These are phyloP conservation scores for Orientallactaga sibirica DNA, from an alignment of 2,797 vertebrate genomes.

Conservation along the genomic window DNA sequence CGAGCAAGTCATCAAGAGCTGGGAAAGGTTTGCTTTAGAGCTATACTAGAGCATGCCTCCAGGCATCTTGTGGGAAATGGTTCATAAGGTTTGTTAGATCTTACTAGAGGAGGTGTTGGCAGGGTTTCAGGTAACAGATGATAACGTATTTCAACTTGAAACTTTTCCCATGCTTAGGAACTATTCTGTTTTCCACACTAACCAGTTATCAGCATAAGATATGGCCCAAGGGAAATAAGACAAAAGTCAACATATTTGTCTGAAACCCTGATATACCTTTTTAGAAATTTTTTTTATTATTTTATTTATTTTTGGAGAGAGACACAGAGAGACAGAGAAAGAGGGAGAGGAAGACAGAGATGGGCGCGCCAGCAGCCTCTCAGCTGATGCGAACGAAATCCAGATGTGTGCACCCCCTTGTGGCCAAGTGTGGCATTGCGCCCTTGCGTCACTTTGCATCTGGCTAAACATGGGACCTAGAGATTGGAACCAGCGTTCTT, in stretches of 20 bases:
- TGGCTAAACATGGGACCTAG: too few relatives aligned
- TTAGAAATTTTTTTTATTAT: not conserved
- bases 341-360: too few relatives aligned
- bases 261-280: not conserved
- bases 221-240: not conserved
- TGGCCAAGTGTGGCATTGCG: too few relatives aligned
- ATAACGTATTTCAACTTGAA: not conserved
- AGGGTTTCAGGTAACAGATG: constrained; percentile 12
- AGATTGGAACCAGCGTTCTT: too few relatives aligned
- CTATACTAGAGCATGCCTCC: not conserved
- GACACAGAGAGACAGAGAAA: too few relatives aligned
- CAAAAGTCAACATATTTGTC: constrained; percentile 8
- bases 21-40: not conserved
- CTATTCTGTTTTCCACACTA: constrained; percentile 16
- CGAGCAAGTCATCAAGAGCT: not conserved
- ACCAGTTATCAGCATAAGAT: not conserved
- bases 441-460: too few relatives aligned
- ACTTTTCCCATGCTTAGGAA: not conserved
- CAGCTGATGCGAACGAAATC: too few relatives aligned
- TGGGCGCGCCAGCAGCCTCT: too few relatives aligned
- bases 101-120: not conserved
- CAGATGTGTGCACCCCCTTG: too few relatives aligned
- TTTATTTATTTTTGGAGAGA: not conserved
- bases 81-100: not conserved
- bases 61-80: not conserved